Conservation (phyloP, 2,888 invertebrate genomes). For the Caenorhabditis sinica region DNA sequence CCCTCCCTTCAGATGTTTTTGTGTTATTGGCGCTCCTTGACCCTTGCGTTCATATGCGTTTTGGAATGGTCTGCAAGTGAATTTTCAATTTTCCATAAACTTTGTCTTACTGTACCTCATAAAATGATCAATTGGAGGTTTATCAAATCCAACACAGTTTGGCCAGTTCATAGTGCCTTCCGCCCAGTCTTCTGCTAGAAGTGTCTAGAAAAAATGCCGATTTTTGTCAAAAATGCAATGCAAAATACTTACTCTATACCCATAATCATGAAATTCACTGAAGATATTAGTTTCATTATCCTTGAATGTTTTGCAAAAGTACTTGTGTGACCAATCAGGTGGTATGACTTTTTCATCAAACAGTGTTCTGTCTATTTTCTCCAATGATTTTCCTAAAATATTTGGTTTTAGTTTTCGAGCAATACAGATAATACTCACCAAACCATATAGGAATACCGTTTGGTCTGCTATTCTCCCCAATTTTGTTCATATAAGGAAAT, state of each 20-base stretch:
- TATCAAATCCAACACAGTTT: constrained; percentile 73
- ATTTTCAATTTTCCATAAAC: neutral
- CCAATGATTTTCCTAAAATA: constrained; percentile 63
- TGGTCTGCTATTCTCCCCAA: constrained; percentile 77
- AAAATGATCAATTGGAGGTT: constrained; percentile 73
- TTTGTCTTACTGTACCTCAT: constrained; percentile 67
- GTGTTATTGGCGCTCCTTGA: constrained; percentile 46
- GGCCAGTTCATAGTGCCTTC: constrained; percentile 76
- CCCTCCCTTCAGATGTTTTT: constrained; percentile 56
- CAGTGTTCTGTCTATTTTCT: constrained; percentile 56
- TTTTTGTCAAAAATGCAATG: neutral
- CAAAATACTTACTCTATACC: constrained; percentile 55
- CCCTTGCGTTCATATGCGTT: constrained; percentile 59
- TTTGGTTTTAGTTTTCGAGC: neutral
- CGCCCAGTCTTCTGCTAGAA: constrained; percentile 77
- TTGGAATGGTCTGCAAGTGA: constrained; percentile 68
- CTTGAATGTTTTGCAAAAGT: constrained; percentile 66
- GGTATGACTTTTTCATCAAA: constrained; percentile 47
- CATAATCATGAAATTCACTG: constrained; percentile 65
- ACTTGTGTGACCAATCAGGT: constrained; percentile 59
- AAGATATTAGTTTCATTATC: constrained; percentile 69
- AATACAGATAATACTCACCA: constrained; percentile 49
- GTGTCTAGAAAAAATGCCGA: constrained; percentile 57
- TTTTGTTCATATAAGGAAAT: constrained; percentile 77
- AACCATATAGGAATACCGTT: constrained; percentile 75